Evolutionary conservation across 53 echinoderm and acorn worm species (phyloP), one percentile per base, ranked within the genome.

Genomic region (Astropecten irregularis): DNA sequence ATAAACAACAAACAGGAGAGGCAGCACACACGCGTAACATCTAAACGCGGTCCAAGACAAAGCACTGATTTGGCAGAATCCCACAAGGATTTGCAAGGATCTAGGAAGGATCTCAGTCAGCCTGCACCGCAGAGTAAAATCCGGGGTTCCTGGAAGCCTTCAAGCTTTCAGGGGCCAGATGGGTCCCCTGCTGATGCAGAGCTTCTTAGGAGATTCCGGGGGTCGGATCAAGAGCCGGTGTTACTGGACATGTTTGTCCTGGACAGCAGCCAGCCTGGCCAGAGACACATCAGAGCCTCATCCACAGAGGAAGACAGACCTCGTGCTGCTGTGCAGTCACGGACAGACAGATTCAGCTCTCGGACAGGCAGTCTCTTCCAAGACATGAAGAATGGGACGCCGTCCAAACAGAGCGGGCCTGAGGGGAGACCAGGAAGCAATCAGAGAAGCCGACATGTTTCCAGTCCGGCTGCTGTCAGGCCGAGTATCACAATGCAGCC

Each of bases 341-440:
- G 36, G 11, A n/a, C 57, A 27, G 56, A 23, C 48, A 60, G 79
- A 32, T 79, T 79, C 63, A 79, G 60, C 31, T 79, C 79, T 32
- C 40, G 79, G 44, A 48, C n/a, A 1, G 32, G 62, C 13, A n/a
- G 42, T 29, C 33, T 79, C 6, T 42, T 28, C 32, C 46, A 79
- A 8, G 59, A 59, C 27, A 79, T 79, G 60, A 79, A 44, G 42
- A 53, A 76, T 39, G 76, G 27, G 23, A 27, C 47, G 11, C 68
- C 68, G 1, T 27, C 68, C 9, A 31, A 16, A 2, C 68, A 23
- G 13, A 47, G 31, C 14, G 68, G 36, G 38, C 0, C 35, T 20
- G 23, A 42, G 15, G 25, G 5, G 15, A 27, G 38, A 7, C 27
- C 13, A 10, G 39, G 8, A 56, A 40, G 15, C 13, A 36, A 10